Percentiles rank a stretch among this genome's conserved stretches.
Evolutionary conservation across 2,113 vertebrate genomes (phyloP).

Genomic region (Ivindomyrus marchei): DNA sequence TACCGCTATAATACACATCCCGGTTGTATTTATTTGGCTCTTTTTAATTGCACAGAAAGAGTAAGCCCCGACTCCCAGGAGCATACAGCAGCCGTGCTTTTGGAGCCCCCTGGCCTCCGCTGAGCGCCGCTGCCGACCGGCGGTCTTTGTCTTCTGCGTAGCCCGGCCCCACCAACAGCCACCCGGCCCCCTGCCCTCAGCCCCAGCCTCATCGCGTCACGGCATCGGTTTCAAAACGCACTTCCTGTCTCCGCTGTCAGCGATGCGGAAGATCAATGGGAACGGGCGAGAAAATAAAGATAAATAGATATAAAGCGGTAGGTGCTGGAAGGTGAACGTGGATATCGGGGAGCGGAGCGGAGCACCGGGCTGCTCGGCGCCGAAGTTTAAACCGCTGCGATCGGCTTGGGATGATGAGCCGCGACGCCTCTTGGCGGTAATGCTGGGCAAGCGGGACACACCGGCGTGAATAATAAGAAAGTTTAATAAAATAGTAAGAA

Average conservation of each 20-base stretch:
- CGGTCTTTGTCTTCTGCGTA: background rate
- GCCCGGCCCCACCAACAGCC: background rate
- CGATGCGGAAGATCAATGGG: conserved; percentile 22
- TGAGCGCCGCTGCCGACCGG: background rate
- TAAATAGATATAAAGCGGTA: background rate
- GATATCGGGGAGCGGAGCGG: background rate
- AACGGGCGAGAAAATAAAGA: background rate
- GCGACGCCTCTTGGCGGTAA: background rate
- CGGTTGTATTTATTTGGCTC: background rate
- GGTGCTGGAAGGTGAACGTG: background rate
- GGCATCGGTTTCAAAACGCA: background rate
- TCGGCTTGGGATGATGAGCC: background rate
- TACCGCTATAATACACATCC: background rate
- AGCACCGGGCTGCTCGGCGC: background rate
- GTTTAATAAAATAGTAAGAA: background rate
- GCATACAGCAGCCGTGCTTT: background rate
- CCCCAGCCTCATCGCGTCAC: background rate
- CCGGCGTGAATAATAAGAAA: background rate
- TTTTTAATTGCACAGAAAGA: background rate
- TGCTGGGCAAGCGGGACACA: background rate
- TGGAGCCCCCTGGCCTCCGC: background rate
- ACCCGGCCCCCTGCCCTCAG: background rate
- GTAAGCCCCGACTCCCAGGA: background rate
- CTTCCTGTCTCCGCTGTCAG: conserved; percentile 24
- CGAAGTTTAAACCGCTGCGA: background rate